Conservation (phyloP, 2,797 vertebrate genomes). For the Artibeus lituratus region DNA sequence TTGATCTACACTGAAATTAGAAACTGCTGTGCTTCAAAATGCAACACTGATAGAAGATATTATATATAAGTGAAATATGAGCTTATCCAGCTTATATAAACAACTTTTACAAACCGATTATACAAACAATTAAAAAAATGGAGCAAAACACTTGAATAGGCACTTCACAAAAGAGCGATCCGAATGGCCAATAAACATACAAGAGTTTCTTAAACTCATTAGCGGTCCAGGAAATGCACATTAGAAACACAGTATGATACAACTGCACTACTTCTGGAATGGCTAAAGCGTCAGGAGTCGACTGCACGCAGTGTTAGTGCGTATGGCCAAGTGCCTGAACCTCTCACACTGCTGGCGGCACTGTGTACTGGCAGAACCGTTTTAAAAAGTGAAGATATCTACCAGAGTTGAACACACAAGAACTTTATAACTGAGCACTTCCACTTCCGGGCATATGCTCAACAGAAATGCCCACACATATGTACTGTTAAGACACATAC, state of each 20-base stretch:
- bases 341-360: not conserved
- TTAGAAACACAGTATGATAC: not conserved
- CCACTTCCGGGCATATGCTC: not conserved
- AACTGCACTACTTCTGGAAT: not conserved
- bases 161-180: constrained; percentile 14
- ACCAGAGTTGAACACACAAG: not conserved
- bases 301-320: not conserved
- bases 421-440: not conserved
- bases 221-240: not conserved
- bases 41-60: not conserved
- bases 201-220: constrained; percentile 11
- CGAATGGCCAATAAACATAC: constrained; percentile 19
- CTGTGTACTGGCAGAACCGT: not conserved
- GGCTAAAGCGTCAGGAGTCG: not conserved
- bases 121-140: constrained; percentile 37
- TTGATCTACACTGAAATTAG: constrained; percentile 30
- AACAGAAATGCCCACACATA: not conserved
- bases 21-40: not conserved
- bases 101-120: constrained; percentile 31
- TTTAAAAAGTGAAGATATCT: not conserved
- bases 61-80: not conserved
- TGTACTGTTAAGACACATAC: not conserved
- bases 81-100: not conserved
- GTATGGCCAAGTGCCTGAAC: not conserved
- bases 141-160: not conserved